A percentile compares a stretch with the other conserved stretches of the same genome.
Conservation (phyloP, 2,113 vertebrate species). For the Nipponia nippon region DNA sequence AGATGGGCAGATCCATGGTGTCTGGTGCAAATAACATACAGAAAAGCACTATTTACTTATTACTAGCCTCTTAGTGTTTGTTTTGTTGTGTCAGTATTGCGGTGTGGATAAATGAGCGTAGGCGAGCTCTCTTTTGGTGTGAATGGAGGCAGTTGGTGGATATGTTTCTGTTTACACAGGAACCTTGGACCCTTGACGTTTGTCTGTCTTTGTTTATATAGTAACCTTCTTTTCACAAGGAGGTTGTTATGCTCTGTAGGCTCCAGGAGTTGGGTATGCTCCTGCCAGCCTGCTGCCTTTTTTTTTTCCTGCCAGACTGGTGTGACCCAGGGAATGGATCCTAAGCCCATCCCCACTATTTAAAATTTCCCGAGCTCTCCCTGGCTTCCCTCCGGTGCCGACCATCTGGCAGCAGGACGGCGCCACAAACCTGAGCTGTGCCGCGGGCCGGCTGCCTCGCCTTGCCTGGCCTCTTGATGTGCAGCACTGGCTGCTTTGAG, state of each 20-base stretch:
- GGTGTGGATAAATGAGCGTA: background rate
- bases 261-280: background rate
- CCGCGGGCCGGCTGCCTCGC: background rate
- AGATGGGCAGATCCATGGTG: background rate
- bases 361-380: background rate
- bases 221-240: background rate
- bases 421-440: background rate
- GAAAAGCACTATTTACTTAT: background rate
- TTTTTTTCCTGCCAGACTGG: background rate
- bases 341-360: background rate
- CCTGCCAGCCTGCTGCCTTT: background rate
- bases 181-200: background rate
- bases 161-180: background rate
- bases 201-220: background rate
- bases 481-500: background rate
- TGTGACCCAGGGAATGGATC: background rate
- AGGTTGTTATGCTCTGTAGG: background rate
- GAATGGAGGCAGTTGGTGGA: background rate
- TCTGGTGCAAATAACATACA: background rate
- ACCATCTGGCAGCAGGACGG: background rate
- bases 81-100: background rate
- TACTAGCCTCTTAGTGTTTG: background rate
- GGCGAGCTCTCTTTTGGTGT: background rate
- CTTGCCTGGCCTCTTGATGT: background rate
- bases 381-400: rapidly evolving